Evolutionary conservation across 2,888 invertebrate genomes (phyloP).

Genomic region (Helicoverpa assulta): DNA sequence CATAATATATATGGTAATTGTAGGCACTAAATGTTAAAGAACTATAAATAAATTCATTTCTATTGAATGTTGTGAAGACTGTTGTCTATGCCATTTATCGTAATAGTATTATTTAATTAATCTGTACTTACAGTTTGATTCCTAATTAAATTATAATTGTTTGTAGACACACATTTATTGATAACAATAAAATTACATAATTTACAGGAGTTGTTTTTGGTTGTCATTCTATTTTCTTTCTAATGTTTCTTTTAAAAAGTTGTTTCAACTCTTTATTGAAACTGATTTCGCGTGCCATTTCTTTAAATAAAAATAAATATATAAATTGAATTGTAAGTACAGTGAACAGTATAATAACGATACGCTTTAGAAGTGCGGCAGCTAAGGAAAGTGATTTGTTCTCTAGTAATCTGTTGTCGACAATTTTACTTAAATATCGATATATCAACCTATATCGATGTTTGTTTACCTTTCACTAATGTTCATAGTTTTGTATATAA

Average conservation of each 20-base stretch:
- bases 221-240: background rate
- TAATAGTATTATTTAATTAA: conserved; percentile 58
- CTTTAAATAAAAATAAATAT: conserved; percentile 15
- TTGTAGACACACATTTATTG: background rate
- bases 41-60: conserved; percentile 47
- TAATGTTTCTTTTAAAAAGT: no score
- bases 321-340: conserved; percentile 59
- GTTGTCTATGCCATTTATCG: conserved; percentile 74
- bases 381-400: conserved; percentile 39
- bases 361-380: conserved; percentile 66
- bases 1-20: background rate
- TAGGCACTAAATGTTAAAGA: conserved; percentile 22
- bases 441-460: background rate
- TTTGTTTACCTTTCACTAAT: conserved; percentile 30
- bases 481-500: conserved; percentile 26
- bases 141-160: conserved; percentile 6
- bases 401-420: conserved; percentile 10
- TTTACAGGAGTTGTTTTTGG: background rate
- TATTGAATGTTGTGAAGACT: conserved; percentile 74
- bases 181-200: background rate
- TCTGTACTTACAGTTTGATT: conserved; percentile 64
- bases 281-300: conserved; percentile 42
- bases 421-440: background rate
- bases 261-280: background rate
- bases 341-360: conserved; percentile 31